Percentiles rank a stretch among this genome's conserved stretches.
These are phyloP conservation scores for Oxytorus armatus DNA, from an alignment of 2,888 invertebrate species.

Conservation along the genomic window DNA sequence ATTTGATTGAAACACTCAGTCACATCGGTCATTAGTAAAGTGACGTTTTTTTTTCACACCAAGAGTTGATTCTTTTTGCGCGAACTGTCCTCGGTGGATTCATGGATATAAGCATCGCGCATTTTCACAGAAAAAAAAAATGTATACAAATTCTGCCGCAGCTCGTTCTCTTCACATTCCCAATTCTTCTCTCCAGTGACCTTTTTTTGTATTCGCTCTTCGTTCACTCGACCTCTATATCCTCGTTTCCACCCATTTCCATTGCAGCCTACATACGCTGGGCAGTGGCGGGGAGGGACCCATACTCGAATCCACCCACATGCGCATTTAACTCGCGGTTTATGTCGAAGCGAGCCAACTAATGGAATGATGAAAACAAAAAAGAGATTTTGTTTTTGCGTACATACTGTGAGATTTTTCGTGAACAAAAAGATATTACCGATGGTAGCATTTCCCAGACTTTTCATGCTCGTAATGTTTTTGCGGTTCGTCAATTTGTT, in stretches of 20 bases:
- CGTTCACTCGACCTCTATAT: conserved; percentile 1
- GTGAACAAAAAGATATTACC: neutral
- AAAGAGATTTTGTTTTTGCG: conserved; percentile 16
- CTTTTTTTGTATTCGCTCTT: too few species aligned
- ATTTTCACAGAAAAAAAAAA: too few species aligned
- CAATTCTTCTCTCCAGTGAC: neutral
- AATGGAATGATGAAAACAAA: neutral
- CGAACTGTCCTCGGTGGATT: too few species aligned
- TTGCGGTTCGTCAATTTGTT: neutral
- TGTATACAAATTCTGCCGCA: too few species aligned
- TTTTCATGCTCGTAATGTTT: neutral
- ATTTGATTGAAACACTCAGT: too few species aligned
- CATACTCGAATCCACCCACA: conserved; percentile 39
- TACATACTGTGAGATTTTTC: neutral
- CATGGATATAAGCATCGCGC: too few species aligned
- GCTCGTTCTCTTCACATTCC: neutral
- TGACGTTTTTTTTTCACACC: too few species aligned
- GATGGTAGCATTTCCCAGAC: neutral
- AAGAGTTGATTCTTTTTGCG: too few species aligned
- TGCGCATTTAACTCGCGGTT: conserved; percentile 75
- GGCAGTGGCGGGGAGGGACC: conserved; percentile 23
- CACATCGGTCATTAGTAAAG: too few species aligned
- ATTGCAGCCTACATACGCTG: conserved; percentile 18
- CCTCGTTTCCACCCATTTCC: conserved; percentile 6
- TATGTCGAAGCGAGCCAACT: conserved; percentile 21